phyloP scores from a whole-genome alignment of 2,888 invertebrate species.

The Ophion obscuratus region DNA sequence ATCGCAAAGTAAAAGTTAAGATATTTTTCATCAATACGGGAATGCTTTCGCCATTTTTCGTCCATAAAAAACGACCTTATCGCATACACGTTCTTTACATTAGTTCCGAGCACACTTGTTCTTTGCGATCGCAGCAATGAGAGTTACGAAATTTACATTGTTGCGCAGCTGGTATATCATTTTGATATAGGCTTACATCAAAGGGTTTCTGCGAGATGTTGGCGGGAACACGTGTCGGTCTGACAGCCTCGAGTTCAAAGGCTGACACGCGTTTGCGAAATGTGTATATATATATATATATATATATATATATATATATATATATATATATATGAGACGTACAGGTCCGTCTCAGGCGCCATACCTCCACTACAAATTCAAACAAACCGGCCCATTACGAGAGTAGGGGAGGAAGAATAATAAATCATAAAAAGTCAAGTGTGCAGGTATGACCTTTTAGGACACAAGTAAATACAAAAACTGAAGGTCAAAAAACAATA shows the following conservation, averaged over 20 bases:
- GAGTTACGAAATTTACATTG: conserved; percentile 8
- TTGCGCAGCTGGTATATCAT: not conserved
- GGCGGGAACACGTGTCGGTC: conserved; percentile 2
- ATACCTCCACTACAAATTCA: too few species aligned
- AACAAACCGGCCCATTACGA: too few species aligned
- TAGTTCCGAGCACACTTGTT: not conserved
- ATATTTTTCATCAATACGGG: too few species aligned
- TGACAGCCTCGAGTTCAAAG: conserved; percentile 17
- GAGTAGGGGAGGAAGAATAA: too few species aligned
- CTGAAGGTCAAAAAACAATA: too few species aligned
- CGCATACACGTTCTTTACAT: not conserved
- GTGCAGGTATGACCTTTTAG: too few species aligned
- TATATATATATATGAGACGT: too few species aligned
- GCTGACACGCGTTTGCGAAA: not conserved
- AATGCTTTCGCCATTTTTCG: not conserved
- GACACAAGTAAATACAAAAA: too few species aligned
- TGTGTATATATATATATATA: too few species aligned
- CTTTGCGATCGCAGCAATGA: not conserved
- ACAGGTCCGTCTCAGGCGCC: too few species aligned
- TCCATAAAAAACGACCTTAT: not conserved
- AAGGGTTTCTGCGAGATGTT: not conserved
- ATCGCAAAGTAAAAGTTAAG: not conserved
- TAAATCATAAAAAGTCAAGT: too few species aligned
- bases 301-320: too few species aligned
- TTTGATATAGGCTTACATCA: conserved; percentile 22